Evolutionary conservation across 2,888 invertebrate species (phyloP), one percentile per base, ranked within the genome.

Genomic region (Ophion obscuratus): DNA sequence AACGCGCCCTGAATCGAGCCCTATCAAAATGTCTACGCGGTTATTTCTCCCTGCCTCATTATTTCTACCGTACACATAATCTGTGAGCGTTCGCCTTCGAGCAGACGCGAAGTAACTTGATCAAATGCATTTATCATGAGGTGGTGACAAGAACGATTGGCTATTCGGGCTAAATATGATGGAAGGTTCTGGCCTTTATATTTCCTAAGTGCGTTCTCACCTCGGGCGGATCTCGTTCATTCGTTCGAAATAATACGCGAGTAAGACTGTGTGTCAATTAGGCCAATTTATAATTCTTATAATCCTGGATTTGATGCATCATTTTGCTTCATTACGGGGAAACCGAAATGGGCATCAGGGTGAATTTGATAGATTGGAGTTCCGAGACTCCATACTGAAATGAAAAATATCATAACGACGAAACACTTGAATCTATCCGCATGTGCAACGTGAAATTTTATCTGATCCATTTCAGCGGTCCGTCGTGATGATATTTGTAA

Each of bases 111-210:
- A 88, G 88, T 91, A 90, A 91, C 89, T 92, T 91, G 91, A 92
- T 92, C 91, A 91, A 92, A 92, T 91, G 90, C 89, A 92, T 92
- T 91, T 90, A 91, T 92, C 91, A 92, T 87, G 84, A 83, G 82
- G 59, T 88, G 88, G 88, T 89, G 92, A 92, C 90, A 90, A 90
- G 88, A 87, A 81, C 89, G 89, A 91, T 92, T 89, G 90, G 90
- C 90, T 89, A 90, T 89, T 88, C 87, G 88, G 91, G 90, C 90
- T 90, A 90, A 91, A 90, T 91, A 90, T 91, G 92, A 92, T 91
- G 89, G 90, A 92, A 89, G 86, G 88, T 73, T 44, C 61, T 5
- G 31, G 44, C 57, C 68, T 81, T 67, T 78, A 47, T 53, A 53
- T 53, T 70, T 74, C 68, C 74, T 6, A 11, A 62, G 27, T 59